phyloP scores from a whole-genome alignment of 37 sponge, comb jelly and placozoan species.

The Petrosia ficiformis region DNA sequence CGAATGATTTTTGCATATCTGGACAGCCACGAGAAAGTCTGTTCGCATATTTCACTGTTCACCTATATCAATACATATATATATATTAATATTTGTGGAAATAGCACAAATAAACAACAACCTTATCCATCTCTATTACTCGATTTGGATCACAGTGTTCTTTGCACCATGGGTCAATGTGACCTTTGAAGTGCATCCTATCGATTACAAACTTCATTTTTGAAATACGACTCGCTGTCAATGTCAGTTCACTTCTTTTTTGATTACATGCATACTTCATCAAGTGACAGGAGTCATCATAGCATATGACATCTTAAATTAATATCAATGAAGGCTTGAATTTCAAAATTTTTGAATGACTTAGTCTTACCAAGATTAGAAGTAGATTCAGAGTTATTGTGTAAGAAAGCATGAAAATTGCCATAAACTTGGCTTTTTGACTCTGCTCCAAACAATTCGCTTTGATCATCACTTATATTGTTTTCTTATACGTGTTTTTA shows the following conservation, averaged over 20 bases:
- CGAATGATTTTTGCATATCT: slow-evolving; percentile 20
- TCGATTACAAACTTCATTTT: slow-evolving; percentile 24
- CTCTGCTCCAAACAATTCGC: slow-evolving; percentile 14
- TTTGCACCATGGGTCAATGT: slow-evolving; percentile 45
- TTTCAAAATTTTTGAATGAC: background rate
- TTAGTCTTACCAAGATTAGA: background rate
- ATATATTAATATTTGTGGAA: background rate
- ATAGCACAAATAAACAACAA: background rate
- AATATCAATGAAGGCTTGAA: background rate
- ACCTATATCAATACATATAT: slow-evolving; percentile 14
- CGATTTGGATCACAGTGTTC: slow-evolving; percentile 30
- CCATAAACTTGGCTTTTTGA: slow-evolving; percentile 7
- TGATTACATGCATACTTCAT: slow-evolving; percentile 22
- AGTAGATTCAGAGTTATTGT: background rate
- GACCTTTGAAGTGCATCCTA: slow-evolving; percentile 50
- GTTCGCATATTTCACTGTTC: slow-evolving; percentile 49
- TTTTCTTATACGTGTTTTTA: no score
- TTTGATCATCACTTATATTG: no score
- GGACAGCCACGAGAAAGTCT: slow-evolving; percentile 56
- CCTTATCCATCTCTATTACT: slow-evolving; percentile 5
- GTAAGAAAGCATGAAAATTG: slow-evolving; percentile 10
- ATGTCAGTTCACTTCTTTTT: slow-evolving; percentile 7
- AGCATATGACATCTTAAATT: slow-evolving; percentile 26
- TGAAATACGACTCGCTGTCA: background rate
- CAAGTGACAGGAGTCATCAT: slow-evolving; percentile 54